Base-by-base conservation (phyloP, 2,113 vertebrate genomes). In the Melanostigma gelatinosum region DNA sequence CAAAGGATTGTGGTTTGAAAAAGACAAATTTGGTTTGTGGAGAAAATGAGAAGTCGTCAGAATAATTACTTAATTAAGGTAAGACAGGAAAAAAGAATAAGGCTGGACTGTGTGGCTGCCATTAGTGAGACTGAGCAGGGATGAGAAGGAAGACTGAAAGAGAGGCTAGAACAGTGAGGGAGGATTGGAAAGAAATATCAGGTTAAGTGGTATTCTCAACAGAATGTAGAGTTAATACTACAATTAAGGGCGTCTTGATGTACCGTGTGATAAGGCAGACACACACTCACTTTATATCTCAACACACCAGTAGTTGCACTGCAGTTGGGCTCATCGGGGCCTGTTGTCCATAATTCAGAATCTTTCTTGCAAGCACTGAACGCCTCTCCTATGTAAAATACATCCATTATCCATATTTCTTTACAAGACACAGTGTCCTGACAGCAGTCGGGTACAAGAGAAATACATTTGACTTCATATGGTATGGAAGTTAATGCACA, bases 401-500 rank as follows among this genome's bases (percentile, higher is more conserved):
- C 74, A 87, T 66, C 61, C 74, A 66, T 77, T 72, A 78, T 68
- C 64, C 36, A 67, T 75, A 50, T 27, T 63, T 63, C 16, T 62
- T 54, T 57, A 63, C 8, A 58, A 24, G 40, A 78, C 66, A 65
- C 60, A 22, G 42, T 63, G 54, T 58, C 58, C n/a, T 57, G 75
- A 72, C 66, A 55, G 77, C 54, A 72, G 27, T 10, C 1, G 13
- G 32, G 52, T 78, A 82, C 83, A 87, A 67, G 77, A 80, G n/a
- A 85, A 87, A 70, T 75, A 85, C 69, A 89, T 86, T 81, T 77
- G 15, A 61, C 65, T 82, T 48, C 69, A 76, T 82, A 75, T 57
- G 22, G 55, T 75, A 81, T 73, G 80, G 27, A 42, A 70, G 42
- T 27, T 36, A 40, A 77, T 66, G 66, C 12, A 72, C 18, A 76